Conservation (phyloP, 1,140 invertebrate genomes). For the Antheraea pernyi region DNA sequence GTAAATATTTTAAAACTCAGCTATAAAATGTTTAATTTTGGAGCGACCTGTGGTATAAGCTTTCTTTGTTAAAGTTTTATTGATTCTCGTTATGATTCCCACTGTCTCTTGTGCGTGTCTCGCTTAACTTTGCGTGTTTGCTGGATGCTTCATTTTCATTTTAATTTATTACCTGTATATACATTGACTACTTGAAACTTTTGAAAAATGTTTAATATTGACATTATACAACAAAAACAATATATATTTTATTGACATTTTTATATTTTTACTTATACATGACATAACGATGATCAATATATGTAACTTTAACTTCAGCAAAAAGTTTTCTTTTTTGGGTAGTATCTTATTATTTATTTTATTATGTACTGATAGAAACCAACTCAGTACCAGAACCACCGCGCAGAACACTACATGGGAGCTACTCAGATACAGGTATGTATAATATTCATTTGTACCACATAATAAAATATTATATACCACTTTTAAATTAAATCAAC, state of each 20-base stretch:
- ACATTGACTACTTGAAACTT: neutral
- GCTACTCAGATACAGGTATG: slow-evolving; percentile 82
- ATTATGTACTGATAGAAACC: slow-evolving; percentile 81
- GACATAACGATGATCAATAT: slow-evolving; percentile 34
- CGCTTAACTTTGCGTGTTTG: slow-evolving; percentile 25
- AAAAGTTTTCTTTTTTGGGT: slow-evolving; percentile 45
- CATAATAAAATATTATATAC: neutral
- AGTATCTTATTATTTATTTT: slow-evolving; percentile 50
- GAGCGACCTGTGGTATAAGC: slow-evolving; percentile 43
- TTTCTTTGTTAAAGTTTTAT: slow-evolving; percentile 34
- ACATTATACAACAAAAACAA: neutral
- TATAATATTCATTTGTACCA: slow-evolving; percentile 17
- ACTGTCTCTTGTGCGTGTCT: slow-evolving; percentile 14
- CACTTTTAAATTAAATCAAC: neutral
- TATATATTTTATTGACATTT: neutral
- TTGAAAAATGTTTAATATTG: neutral
- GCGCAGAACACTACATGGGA: slow-evolving; percentile 81
- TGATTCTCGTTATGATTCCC: slow-evolving; percentile 32
- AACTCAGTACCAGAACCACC: slow-evolving; percentile 83
- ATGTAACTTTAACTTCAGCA: slow-evolving; percentile 17
- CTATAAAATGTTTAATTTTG: slow-evolving; percentile 53
- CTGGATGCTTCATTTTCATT: neutral
- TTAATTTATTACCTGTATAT: neutral
- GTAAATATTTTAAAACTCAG: slow-evolving; percentile 23
- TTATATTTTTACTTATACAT: neutral